Evolutionary conservation across 2,797 vertebrate genomes (phyloP), one percentile per base, ranked within the genome.

Genomic region (Melanotaenia maccullochi): DNA sequence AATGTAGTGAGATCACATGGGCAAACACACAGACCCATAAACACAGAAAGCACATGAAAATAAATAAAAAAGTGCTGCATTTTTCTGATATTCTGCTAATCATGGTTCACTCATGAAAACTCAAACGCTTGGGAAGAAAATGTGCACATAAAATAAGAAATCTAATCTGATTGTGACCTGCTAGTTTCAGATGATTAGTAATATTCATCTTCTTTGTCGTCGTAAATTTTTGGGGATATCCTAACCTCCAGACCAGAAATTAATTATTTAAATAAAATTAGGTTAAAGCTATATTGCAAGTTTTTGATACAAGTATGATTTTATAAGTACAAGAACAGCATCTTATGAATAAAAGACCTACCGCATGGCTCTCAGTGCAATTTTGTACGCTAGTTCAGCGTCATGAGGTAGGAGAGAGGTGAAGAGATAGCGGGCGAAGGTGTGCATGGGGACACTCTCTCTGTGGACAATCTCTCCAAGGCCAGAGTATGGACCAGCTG

Each of bases 331-430:
- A 65, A 55, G 13, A 66, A 60, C 60, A 24, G 49, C 47, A 51
- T 25, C 70, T 79, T 59, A 75, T 67, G 68, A 8, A 3, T 18
- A 40, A 40, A 30, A 47, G 51, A 96, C 97, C 0, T 94, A 99
- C 98, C 98, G 95, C 97, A 99, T 99, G 89, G 98, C 98, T 96
- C 97, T 97, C 96, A 99, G 97, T 97, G 97, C 97, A 96, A 96
- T 96, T 96, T 96, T 98, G 95, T 99, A 99, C 93, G 97, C 97
- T 94, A 99, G 89, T 94, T 99, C 97, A 95, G 97, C 97, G 96
- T 99, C 98, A 73, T 99, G 98, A 99, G 97, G 98, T 99, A 99
- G 97, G 95, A 99, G 97, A 93, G 94, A 98, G 92, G 97, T 97
- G 95, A 99, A 99, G 67, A 99, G 97, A 97, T 98, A 98, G 94